phyloP scores from a whole-genome alignment of 1,140 invertebrate species.

The Caenorhabditis latens region DNA sequence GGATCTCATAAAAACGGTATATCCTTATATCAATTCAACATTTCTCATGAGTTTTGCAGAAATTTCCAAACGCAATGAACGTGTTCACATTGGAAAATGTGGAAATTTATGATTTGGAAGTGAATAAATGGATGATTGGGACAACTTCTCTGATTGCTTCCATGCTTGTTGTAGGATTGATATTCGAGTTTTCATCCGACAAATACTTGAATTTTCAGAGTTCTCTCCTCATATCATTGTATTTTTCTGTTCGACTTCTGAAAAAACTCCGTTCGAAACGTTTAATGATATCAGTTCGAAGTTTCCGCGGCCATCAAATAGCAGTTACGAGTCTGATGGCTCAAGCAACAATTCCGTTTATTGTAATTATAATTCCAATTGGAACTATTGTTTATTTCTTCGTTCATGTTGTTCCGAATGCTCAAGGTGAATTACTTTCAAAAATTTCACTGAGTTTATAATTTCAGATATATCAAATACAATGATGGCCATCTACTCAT shows the following conservation, averaged over 20 bases:
- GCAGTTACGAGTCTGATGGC: slow-evolving; percentile 30
- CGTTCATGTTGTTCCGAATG: neutral
- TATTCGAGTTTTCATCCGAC: neutral
- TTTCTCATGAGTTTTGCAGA: neutral
- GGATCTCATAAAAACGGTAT: neutral
- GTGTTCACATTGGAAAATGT: neutral
- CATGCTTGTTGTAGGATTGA: slow-evolving; percentile 6
- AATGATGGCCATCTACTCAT: slow-evolving; percentile 34
- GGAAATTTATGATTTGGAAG: slow-evolving; percentile 23
- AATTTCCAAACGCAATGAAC: slow-evolving; percentile 33
- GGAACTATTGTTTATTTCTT: slow-evolving; percentile 32
- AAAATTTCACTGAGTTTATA: neutral
- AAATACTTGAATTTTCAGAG: neutral
- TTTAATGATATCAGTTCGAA: neutral
- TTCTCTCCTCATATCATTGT: neutral
- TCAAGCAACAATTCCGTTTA: slow-evolving; percentile 4
- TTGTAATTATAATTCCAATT: slow-evolving; percentile 10
- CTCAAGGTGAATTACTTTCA: neutral
- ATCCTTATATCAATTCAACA: neutral
- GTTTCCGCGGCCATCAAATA: slow-evolving; percentile 28
- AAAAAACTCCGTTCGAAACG: slow-evolving; percentile 12
- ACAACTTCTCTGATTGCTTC: neutral
- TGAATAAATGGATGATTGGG: slow-evolving; percentile 23
- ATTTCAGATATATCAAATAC: neutral
- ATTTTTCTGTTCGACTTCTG: slow-evolving; percentile 3